Conservation (phyloP, 2,797 vertebrate species). For the Anguilla pacifica region DNA sequence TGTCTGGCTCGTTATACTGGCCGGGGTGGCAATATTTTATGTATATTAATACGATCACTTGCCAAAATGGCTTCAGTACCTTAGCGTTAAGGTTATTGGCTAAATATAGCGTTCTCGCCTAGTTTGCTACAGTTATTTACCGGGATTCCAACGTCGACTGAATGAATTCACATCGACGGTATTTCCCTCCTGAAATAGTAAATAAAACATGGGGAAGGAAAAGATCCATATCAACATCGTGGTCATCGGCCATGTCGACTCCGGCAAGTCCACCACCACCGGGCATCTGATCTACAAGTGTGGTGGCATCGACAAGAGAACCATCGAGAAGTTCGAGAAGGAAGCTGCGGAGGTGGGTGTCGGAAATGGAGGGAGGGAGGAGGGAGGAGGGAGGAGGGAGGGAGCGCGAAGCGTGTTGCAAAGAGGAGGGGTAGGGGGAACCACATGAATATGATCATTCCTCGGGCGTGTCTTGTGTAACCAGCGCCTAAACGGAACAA, state of each 20-base stretch:
- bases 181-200: slow-evolving; percentile 52
- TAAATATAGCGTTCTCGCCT: neutral
- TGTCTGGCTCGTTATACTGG: neutral
- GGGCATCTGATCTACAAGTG: slow-evolving; percentile 80
- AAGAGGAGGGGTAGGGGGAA: neutral
- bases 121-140: neutral
- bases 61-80: neutral
- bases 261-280: slow-evolving; percentile 77
- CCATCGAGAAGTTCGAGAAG: slow-evolving; percentile 81
- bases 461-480: slow-evolving; percentile 33
- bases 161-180: neutral
- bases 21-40: neutral
- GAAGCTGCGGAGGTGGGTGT: slow-evolving; percentile 74
- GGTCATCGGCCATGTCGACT: slow-evolving; percentile 81
- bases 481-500: neutral
- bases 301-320: slow-evolving; percentile 77
- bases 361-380: neutral
- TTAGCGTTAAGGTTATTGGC: neutral
- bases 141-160: slow-evolving; percentile 27
- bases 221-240: slow-evolving; percentile 80
- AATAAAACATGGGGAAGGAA: slow-evolving; percentile 71
- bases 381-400: neutral
- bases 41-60: too few relatives aligned
- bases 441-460: neutral
- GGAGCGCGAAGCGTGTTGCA: neutral